Percentiles rank a stretch among this genome's conserved stretches.
phyloP scores from a whole-genome alignment of 2,113 vertebrate species.

The Ornithorhynchus anatinus region DNA sequence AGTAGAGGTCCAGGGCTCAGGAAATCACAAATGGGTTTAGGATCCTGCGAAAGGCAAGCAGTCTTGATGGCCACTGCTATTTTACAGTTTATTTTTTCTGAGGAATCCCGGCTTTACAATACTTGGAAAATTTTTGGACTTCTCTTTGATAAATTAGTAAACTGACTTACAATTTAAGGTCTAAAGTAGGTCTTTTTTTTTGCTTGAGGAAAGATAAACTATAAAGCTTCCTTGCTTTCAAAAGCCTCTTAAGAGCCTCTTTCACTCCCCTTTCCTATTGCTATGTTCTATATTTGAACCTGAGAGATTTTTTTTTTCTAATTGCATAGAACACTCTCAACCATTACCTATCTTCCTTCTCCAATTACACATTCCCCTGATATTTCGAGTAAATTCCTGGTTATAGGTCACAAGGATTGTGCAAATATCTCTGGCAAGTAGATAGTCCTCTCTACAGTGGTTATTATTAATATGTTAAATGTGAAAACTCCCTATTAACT shows the following conservation, averaged over 20 bases:
- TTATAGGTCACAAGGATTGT: background rate
- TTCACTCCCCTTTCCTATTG: no score
- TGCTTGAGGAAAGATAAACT: background rate
- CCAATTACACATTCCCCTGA: background rate
- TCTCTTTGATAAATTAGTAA: background rate
- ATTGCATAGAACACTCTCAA: background rate
- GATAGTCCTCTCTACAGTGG: background rate
- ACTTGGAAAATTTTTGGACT: background rate
- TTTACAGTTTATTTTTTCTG: background rate
- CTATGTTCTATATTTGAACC: no score
- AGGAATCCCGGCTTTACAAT: background rate
- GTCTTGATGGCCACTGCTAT: background rate
- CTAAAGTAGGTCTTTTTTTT: background rate
- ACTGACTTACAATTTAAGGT: background rate
- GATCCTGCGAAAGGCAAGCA: background rate
- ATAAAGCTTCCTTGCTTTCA: background rate
- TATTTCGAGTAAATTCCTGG: constrained; percentile 2
- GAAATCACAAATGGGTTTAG: background rate
- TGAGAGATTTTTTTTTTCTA: background rate
- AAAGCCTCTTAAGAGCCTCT: no score
- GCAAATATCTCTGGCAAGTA: background rate
- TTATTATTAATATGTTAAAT: background rate
- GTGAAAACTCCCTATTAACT: constrained; percentile 21
- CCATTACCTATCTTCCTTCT: background rate
- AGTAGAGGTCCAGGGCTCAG: background rate